Conservation (phyloP, 1,140 invertebrate species). For the Scylla paramamosain region DNA sequence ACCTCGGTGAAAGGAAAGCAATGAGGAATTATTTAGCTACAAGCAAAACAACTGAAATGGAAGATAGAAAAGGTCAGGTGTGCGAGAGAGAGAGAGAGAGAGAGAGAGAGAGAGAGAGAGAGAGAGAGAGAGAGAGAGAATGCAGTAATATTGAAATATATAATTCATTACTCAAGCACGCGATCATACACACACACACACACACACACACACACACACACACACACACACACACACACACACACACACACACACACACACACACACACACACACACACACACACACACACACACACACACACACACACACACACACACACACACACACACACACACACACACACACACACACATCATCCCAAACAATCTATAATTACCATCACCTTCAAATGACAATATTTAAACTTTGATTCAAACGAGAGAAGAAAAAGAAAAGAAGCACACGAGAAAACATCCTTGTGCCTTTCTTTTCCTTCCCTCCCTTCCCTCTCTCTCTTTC, state of each 20-base stretch:
- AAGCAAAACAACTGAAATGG: too few relatives aligned
- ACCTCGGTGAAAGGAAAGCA: too few relatives aligned
- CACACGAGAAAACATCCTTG: neutral
- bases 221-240: neutral
- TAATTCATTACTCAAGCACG: neutral
- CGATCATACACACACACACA: neutral
- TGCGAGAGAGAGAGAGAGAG: too few relatives aligned
- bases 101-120: too few relatives aligned
- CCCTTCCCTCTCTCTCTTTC: neutral
- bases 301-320: neutral
- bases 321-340: slow-evolving; percentile 41
- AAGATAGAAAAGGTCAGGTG: too few relatives aligned
- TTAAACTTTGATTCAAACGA: neutral
- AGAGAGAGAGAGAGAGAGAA: neutral
- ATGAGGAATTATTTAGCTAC: too few relatives aligned
- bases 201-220: neutral
- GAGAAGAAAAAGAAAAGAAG: neutral
- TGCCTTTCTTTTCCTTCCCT: neutral
- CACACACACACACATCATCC: slow-evolving; percentile 9
- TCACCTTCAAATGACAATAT: neutral
- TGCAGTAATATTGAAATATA: neutral
- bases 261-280: slow-evolving; percentile 40
- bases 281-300: slow-evolving; percentile 38
- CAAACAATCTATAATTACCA: neutral
- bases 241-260: slow-evolving; percentile 23